Evolutionary conservation across 2,888 invertebrate species (phyloP).

Genomic region (Tenthredo notha): DNA sequence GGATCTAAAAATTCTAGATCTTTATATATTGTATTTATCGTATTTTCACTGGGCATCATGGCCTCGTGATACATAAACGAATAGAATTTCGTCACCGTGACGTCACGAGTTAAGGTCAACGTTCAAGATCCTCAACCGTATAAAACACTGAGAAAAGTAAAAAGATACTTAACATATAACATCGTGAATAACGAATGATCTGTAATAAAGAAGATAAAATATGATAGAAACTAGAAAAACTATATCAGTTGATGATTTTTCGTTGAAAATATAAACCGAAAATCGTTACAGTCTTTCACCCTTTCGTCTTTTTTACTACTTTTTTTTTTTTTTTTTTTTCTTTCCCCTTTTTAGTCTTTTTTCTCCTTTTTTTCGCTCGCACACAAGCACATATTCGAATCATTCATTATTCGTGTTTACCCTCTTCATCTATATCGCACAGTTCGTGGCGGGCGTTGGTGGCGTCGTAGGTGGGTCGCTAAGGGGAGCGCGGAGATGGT

Average conservation of each 20-base stretch:
- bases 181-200: neutral
- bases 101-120: constrained; percentile 26
- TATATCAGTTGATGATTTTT: neutral
- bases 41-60: neutral
- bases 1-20: neutral
- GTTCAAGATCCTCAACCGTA: neutral
- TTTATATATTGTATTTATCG: neutral
- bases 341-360: too few species aligned
- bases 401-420: constrained; percentile 35
- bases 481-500: neutral
- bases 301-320: neutral
- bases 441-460: constrained; percentile 42
- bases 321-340: neutral
- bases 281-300: neutral
- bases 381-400: neutral
- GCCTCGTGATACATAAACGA: neutral
- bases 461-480: constrained; percentile 8
- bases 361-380: neutral
- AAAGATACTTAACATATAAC: neutral
- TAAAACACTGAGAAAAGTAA: neutral
- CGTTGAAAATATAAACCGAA: neutral
- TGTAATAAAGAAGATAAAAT: neutral
- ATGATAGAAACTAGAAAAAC: neutral
- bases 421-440: constrained; percentile 29
- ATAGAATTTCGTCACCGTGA: constrained; percentile 4